Evolutionary conservation across 1,140 invertebrate genomes (phyloP), one percentile per base, ranked within the genome.

Genomic region (Lepidurus packardi): DNA sequence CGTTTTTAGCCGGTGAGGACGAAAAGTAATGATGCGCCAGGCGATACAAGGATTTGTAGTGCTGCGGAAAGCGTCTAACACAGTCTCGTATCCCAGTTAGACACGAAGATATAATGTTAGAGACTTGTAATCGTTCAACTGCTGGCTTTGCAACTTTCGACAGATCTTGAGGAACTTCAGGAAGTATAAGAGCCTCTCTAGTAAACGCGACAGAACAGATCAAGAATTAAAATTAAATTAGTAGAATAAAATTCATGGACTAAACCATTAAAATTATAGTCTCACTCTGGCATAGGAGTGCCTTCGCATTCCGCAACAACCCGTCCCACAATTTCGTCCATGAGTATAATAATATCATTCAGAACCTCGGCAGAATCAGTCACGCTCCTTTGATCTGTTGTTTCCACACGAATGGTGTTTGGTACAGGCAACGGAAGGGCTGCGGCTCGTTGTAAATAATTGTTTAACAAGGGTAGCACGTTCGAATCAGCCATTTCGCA

Each of bases 1-100:
- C 87, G 83, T 93, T 89, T 83, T 89, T 91, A 73, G 89, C 87
- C 73, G 86, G 86, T 82, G 90, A 88, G 34, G 92, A 93, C 79
- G 92, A 88, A 83, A 92, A 93, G 84, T 92, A 95, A 82, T 93
- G 91, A 84, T 96, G 90, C 1, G 93, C 91, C 43, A 98, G 84
- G 80, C 95, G 88, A 84, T 96, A 97, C 42, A 95, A 87, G 0
- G 94, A 93, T 86, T 98, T 98, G 84, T 97, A 97, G 86, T 98
- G 95, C 81, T 94, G 92, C 0, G 93, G 91, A 85, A 96, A 96
- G 65, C 95, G 86, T 74, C 89, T 88, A 6, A 94, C 88, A 84
- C 95, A 97, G 80, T 94, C 89, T 86, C 94, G 91, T 74, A 98
- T 84, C 21, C 93, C 94, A 82, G 88, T 87, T 34, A 95, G 82